These are phyloP conservation scores for Taurulus bubalis DNA, from an alignment of 2,113 vertebrate species.

Conservation along the genomic window DNA sequence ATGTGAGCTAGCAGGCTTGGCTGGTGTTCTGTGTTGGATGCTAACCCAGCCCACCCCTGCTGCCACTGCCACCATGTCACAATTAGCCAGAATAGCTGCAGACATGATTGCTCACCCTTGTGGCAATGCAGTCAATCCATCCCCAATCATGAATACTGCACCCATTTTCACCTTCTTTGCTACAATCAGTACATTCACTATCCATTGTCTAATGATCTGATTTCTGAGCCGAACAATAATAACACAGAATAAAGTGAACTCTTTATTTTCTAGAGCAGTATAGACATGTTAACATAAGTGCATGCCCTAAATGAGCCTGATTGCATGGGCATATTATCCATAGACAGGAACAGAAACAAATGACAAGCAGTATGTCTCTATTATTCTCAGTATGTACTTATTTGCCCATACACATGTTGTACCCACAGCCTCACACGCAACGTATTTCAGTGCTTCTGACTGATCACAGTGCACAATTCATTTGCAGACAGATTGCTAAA, in stretches of 20 bases:
- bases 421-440: constrained; percentile 15
- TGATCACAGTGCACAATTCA: constrained; percentile 82
- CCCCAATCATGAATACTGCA: constrained; percentile 59
- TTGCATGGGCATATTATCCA: constrained; percentile 25
- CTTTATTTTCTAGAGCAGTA: constrained; percentile 1
- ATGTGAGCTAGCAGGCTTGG: constrained; percentile 68
- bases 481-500: constrained; percentile 83
- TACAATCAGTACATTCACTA: constrained; percentile 27
- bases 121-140: constrained; percentile 55
- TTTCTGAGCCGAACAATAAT: constrained; percentile 39
- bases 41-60: constrained; percentile 69
- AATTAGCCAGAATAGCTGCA: constrained; percentile 71
- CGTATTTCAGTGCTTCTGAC: constrained; percentile 58
- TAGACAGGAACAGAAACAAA: constrained; percentile 21
- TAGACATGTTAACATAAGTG: background rate
- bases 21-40: constrained; percentile 67
- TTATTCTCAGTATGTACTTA: constrained; percentile 34
- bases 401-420: constrained; percentile 18
- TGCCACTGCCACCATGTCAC: constrained; percentile 65
- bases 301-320: background rate
- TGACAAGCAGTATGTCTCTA: constrained; percentile 16
- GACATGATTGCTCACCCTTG: constrained; percentile 64
- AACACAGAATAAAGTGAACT: background rate
- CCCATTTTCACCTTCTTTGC: constrained; percentile 39
- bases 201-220: constrained; percentile 36